Percentiles rank a stretch among this genome's conserved stretches.
Conservation (phyloP, 2,113 vertebrate genomes). For the Muscicapa adusta region DNA sequence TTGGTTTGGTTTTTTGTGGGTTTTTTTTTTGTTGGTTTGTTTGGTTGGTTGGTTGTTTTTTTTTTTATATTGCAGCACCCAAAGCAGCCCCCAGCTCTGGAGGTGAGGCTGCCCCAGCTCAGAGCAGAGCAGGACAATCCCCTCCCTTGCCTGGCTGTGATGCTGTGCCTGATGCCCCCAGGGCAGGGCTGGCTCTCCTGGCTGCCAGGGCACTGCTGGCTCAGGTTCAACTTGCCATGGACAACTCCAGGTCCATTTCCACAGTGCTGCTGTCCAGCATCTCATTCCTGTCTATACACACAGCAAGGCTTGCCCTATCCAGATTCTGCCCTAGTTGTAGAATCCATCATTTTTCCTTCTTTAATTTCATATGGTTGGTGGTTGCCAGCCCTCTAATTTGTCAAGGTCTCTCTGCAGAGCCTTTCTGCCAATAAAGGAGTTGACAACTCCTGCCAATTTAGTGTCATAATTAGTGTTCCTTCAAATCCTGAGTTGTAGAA, state of each 20-base stretch:
- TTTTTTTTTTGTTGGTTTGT: too few relatives aligned
- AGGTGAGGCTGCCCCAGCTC: accelerated
- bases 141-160: accelerated
- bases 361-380: neutral
- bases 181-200: accelerated
- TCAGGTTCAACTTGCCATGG: accelerated
- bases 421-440: neutral
- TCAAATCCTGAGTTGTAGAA: neutral
- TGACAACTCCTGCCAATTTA: neutral
- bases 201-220: neutral
- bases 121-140: neutral
- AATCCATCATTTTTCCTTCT: neutral
- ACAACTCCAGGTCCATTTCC: neutral
- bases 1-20: too few relatives aligned
- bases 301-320: accelerated
- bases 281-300: neutral
- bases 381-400: neutral
- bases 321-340: neutral
- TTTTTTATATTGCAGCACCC: too few relatives aligned
- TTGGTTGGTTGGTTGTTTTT: too few relatives aligned
- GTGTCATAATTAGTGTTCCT: neutral
- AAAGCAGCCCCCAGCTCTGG: accelerated
- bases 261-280: neutral
- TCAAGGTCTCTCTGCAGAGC: neutral
- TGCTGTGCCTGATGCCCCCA: neutral